Percentiles rank a stretch among this genome's conserved stretches.
Conservation (phyloP, 2,113 vertebrate species). For the Psilopsiagon aurifrons region DNA sequence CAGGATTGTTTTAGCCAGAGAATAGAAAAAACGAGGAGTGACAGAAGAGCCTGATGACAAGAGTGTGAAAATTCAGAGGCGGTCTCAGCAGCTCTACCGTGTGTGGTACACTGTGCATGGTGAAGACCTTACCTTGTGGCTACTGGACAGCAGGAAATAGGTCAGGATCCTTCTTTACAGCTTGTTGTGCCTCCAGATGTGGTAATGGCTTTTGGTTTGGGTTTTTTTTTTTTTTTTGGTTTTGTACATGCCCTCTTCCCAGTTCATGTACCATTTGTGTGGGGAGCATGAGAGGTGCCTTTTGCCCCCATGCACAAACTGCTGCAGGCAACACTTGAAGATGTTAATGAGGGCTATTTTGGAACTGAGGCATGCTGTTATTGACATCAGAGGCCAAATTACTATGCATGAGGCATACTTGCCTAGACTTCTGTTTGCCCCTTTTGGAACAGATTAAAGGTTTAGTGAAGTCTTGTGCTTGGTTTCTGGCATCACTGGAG, state of each 20-base stretch:
- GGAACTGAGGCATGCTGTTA: neutral
- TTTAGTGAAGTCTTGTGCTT: conserved; percentile 14
- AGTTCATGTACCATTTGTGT: neutral
- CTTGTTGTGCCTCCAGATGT: neutral
- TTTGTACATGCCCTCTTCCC: neutral
- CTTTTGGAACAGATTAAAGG: conserved; percentile 36
- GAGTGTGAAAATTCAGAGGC: neutral
- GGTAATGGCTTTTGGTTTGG: neutral
- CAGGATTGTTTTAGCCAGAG: neutral
- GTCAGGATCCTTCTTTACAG: neutral
- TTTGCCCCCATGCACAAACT: neutral
- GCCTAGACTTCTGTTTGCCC: neutral
- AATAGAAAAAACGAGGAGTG: neutral
- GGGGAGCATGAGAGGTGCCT: neutral
- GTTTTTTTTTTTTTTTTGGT: neutral
- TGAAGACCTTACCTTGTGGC: neutral
- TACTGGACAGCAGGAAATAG: neutral
- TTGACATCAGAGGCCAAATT: neutral
- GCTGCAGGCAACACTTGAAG: neutral
- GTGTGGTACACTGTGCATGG: neutral
- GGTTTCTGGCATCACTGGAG: neutral
- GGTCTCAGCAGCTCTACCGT: neutral
- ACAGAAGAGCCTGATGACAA: neutral
- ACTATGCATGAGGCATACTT: conserved; percentile 5
- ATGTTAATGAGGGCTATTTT: neutral